These are phyloP conservation scores for Octopus bimaculoides DNA, from an alignment of 1,140 invertebrate species.

Conservation along the genomic window DNA sequence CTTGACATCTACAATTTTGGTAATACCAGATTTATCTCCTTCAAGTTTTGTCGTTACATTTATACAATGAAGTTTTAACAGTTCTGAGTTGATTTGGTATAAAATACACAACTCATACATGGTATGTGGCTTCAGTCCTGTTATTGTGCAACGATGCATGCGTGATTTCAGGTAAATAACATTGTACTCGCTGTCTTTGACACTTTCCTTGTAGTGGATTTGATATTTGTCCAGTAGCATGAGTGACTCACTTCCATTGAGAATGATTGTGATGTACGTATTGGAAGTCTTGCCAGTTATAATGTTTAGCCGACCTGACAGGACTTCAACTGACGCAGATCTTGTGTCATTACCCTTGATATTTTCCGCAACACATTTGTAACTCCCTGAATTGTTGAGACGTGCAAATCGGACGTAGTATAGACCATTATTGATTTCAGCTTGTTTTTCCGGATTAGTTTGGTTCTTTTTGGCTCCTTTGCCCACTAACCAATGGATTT, in stretches of 20 bases:
- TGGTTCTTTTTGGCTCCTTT: conserved; percentile 49
- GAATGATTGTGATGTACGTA: conserved; percentile 58
- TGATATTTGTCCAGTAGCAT: conserved; percentile 53
- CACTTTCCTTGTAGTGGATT: conserved; percentile 49
- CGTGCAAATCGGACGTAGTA: conserved; percentile 46
- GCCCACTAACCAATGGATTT: conserved; percentile 58
- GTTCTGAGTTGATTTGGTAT: conserved; percentile 41
- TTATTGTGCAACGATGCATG: conserved; percentile 56
- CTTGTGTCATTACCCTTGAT: conserved; percentile 43
- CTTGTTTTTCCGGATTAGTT: conserved; percentile 39
- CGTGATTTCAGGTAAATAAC: conserved; percentile 36
- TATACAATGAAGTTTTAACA: conserved; percentile 55
- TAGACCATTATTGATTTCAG: conserved; percentile 46
- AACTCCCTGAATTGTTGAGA: conserved; percentile 43
- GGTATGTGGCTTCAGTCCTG: conserved; percentile 52
- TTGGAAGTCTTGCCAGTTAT: conserved; percentile 48
- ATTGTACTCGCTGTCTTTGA: conserved; percentile 21
- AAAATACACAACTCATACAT: conserved; percentile 59
- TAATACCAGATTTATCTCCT: conserved; percentile 32
- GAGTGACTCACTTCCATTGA: conserved; percentile 57
- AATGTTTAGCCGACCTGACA: conserved; percentile 53
- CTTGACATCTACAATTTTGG: conserved; percentile 40
- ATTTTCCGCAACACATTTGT: conserved; percentile 47
- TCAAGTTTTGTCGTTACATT: conserved; percentile 40
- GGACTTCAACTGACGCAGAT: conserved; percentile 45